A percentile compares a stretch with the other conserved stretches of the same genome.
Evolutionary conservation across 2,113 vertebrate species (phyloP).

Genomic region (Myotis davidii): DNA sequence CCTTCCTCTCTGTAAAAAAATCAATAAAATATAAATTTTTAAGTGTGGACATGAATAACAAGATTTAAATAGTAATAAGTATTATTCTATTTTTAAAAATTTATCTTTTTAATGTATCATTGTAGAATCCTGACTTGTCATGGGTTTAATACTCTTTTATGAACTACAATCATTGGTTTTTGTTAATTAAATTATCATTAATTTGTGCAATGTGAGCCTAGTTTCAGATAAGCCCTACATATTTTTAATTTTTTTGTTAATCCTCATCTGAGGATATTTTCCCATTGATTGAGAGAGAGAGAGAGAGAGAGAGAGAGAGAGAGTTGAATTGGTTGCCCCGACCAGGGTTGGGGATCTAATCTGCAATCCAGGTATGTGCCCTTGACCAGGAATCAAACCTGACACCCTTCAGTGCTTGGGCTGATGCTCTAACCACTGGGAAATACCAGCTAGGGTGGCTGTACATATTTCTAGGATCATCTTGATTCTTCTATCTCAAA

Average conservation of each 20-base stretch:
- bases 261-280: too few relatives aligned
- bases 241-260: not conserved
- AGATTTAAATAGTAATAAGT: not conserved
- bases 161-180: not conserved
- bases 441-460: too few relatives aligned
- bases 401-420: too few relatives aligned
- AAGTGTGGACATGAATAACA: not conserved
- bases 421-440: too few relatives aligned
- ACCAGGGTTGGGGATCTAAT: too few relatives aligned
- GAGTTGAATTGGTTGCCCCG: too few relatives aligned
- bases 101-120: not conserved
- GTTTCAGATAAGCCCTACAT: not conserved
- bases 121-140: not conserved
- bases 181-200: not conserved
- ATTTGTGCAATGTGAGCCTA: not conserved
- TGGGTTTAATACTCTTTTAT: not conserved
- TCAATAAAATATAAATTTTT: too few relatives aligned
- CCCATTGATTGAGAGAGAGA: too few relatives aligned
- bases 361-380: too few relatives aligned
- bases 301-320: too few relatives aligned
- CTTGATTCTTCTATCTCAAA: not conserved
- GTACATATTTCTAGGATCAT: not conserved
- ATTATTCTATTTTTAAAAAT: not conserved
- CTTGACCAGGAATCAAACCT: too few relatives aligned
- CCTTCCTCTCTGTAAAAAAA: too few relatives aligned